Percentiles rank a stretch among this genome's conserved stretches.
Evolutionary conservation across 1,140 invertebrate species (phyloP).

Genomic region (Stegodyphus mimosarum): DNA sequence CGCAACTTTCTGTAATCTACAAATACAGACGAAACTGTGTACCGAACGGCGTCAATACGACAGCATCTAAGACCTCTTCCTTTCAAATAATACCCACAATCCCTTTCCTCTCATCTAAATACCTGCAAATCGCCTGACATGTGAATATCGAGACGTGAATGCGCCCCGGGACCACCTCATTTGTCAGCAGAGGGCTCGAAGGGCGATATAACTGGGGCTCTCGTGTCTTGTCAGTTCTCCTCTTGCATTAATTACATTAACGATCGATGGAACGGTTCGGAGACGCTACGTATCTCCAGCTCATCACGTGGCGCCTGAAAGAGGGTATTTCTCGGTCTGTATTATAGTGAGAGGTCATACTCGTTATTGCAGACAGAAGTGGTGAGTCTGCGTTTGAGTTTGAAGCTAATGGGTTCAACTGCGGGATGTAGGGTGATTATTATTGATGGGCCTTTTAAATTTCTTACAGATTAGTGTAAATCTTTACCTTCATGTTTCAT

Average conservation of each 20-base stretch:
- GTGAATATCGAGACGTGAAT: not conserved
- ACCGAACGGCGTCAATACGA: too few relatives aligned
- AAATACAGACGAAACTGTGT: too few relatives aligned
- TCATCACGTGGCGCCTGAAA: too few relatives aligned
- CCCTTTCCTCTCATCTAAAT: not conserved
- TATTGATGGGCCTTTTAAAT: too few relatives aligned
- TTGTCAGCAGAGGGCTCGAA: not conserved
- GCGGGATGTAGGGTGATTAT: too few relatives aligned
- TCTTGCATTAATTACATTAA: slow-evolving; percentile 1
- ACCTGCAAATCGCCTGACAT: not conserved
- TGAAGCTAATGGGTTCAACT: too few relatives aligned
- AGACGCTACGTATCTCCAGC: not conserved
- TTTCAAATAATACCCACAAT: not conserved
- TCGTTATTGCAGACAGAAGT: not conserved
- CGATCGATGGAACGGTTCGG: slow-evolving; percentile 12
- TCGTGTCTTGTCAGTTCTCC: not conserved
- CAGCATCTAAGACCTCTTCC: too few relatives aligned
- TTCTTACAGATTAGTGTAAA: too few relatives aligned
- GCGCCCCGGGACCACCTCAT: not conserved
- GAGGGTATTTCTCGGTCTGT: too few relatives aligned
- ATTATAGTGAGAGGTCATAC: not conserved
- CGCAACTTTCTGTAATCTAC: too few relatives aligned
- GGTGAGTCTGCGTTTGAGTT: too few relatives aligned
- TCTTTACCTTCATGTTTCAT: too few relatives aligned
- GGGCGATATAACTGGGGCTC: not conserved